Conservation (phyloP, 2,113 vertebrate species). For the Probosciger aterrimus region DNA sequence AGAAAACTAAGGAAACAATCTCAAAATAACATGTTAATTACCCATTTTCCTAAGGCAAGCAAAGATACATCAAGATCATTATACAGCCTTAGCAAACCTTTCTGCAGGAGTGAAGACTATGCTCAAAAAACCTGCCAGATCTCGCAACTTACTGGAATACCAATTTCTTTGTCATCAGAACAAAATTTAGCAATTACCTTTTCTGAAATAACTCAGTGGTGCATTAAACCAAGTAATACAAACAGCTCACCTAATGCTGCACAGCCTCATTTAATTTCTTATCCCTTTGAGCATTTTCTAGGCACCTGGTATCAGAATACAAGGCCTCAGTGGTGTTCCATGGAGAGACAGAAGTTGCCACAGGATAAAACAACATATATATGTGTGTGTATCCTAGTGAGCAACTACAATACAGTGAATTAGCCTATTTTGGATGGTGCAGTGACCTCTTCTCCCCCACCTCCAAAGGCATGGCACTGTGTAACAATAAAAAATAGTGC, state of each 20-base stretch:
- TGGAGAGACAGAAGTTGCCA: background rate
- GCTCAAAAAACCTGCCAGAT: background rate
- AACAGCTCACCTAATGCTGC: background rate
- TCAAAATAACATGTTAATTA: background rate
- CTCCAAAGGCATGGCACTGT: background rate
- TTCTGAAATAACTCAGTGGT: background rate
- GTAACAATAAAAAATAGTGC: background rate
- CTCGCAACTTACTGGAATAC: background rate
- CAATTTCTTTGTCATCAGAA: background rate
- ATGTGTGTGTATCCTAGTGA: background rate
- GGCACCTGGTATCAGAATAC: background rate
- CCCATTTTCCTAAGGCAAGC: background rate
- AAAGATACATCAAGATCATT: background rate
- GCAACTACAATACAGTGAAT: background rate
- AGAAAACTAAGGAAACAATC: constrained; percentile 66
- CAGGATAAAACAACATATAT: background rate
- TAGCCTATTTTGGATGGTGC: background rate
- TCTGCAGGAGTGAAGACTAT: background rate
- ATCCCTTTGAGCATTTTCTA: background rate
- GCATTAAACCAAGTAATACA: background rate
- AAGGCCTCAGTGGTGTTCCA: background rate
- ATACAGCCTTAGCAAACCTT: background rate
- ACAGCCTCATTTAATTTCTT: background rate
- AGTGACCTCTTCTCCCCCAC: background rate
- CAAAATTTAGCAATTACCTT: background rate